These are phyloP conservation scores for Sakesphorus luctuosus DNA, from an alignment of 2,113 vertebrate genomes.

Conservation along the genomic window DNA sequence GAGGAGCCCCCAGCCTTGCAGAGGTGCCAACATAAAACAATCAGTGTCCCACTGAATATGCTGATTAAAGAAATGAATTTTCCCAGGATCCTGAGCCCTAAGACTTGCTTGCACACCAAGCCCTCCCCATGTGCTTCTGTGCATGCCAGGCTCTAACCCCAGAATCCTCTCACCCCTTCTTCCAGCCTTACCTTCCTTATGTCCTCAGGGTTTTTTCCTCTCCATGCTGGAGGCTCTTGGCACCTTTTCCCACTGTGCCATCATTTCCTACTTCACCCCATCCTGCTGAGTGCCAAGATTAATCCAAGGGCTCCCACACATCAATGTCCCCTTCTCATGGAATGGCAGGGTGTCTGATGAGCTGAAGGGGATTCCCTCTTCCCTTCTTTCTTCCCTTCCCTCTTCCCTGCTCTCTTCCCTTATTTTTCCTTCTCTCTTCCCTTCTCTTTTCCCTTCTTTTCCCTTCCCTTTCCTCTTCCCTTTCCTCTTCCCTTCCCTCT, in stretches of 20 bases:
- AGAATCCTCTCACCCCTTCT: neutral
- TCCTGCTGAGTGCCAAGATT: neutral
- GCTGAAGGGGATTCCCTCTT: too few relatives aligned
- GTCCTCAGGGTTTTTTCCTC: neutral
- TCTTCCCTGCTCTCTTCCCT: neutral
- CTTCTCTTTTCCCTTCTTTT: too few relatives aligned
- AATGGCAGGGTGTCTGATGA: neutral
- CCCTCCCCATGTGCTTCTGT: neutral
- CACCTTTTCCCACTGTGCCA: neutral
- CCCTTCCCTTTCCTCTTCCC: too few relatives aligned
- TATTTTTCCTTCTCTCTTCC: too few relatives aligned
- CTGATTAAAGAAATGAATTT: neutral
- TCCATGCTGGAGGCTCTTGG: rapidly evolving
- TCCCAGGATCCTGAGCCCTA: neutral
- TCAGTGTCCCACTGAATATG: neutral
- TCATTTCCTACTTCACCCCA: neutral
- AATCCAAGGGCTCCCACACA: neutral
- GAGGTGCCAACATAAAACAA: neutral
- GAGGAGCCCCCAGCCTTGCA: neutral
- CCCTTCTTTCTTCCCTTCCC: too few relatives aligned
- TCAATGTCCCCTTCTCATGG: rapidly evolving
- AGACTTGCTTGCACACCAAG: neutral
- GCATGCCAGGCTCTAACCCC: neutral
- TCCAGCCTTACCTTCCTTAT: neutral
- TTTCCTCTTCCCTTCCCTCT: neutral